These are phyloP conservation scores for Eciton burchellii DNA, from an alignment of 1,140 invertebrate genomes.

Conservation along the genomic window DNA sequence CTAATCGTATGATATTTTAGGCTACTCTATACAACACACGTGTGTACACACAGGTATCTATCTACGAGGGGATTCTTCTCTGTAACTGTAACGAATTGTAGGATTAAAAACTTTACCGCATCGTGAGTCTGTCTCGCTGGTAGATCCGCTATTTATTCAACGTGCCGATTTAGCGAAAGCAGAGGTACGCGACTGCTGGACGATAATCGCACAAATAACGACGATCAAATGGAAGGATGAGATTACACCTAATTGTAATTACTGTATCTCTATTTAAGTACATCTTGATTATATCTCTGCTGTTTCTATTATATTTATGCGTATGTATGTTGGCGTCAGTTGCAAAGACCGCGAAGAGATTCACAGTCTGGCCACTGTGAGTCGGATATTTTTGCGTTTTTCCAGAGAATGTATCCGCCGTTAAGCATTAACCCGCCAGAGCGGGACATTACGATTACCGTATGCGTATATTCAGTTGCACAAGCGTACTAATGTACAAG, in stretches of 20 bases:
- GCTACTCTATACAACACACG: slow-evolving; percentile 51
- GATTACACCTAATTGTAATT: slow-evolving; percentile 5
- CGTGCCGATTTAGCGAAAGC: slow-evolving; percentile 57
- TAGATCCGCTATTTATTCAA: slow-evolving; percentile 54
- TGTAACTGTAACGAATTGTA: slow-evolving; percentile 56
- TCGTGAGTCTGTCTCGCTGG: slow-evolving; percentile 50
- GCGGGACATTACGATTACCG: not conserved
- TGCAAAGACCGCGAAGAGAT: slow-evolving; percentile 37
- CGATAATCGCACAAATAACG: slow-evolving; percentile 26
- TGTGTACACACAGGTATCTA: slow-evolving; percentile 44
- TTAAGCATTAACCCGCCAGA: slow-evolving; percentile 27
- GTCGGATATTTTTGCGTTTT: slow-evolving; percentile 27
- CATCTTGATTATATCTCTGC: not conserved
- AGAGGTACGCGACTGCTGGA: slow-evolving; percentile 37
- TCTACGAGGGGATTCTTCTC: slow-evolving; percentile 54
- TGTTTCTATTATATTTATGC: slow-evolving; percentile 15
- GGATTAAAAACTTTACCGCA: slow-evolving; percentile 48
- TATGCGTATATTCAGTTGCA: not conserved
- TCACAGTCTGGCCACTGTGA: slow-evolving; percentile 57
- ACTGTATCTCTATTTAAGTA: slow-evolving; percentile 26
- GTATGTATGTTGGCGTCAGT: slow-evolving; percentile 8
- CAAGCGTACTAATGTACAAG: slow-evolving; percentile 12
- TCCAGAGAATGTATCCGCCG: slow-evolving; percentile 50
- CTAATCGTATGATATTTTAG: slow-evolving; percentile 79
- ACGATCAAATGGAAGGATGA: slow-evolving; percentile 24